Percentiles rank a stretch among this genome's conserved stretches.
These are phyloP conservation scores for Melanaphis sacchari DNA, from an alignment of 1,140 invertebrate species.

Conservation along the genomic window DNA sequence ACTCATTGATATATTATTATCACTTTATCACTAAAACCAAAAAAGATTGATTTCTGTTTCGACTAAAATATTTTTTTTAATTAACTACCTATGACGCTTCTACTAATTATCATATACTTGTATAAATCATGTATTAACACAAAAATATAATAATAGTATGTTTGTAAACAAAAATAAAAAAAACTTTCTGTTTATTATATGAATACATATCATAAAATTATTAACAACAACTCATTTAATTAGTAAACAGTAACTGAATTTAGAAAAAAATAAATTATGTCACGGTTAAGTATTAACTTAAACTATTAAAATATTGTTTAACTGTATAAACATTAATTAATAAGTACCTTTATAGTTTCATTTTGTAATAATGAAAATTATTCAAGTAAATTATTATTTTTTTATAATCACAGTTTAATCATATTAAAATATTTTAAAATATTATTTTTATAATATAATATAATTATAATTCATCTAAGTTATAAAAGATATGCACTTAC, in stretches of 20 bases:
- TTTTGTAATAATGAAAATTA: not conserved
- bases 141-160: not conserved
- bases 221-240: not conserved
- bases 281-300: not conserved
- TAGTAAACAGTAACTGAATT: not conserved
- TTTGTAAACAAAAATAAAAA: not conserved
- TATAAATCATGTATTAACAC: not conserved
- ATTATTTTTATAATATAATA: no score
- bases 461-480: no score
- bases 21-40: not conserved
- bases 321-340: not conserved
- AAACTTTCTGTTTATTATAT: not conserved
- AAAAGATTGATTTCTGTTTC: not conserved
- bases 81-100: no score
- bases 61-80: not conserved
- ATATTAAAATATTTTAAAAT: not conserved
- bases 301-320: not conserved
- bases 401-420: not conserved
- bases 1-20: not conserved
- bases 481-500: not conserved
- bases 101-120: no score
- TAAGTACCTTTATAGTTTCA: not conserved
- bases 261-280: not conserved
- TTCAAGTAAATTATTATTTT: not conserved
- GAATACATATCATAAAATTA: not conserved